Conservation (phyloP, 2,797 vertebrate species). For the Zenarchopterus dispar region DNA sequence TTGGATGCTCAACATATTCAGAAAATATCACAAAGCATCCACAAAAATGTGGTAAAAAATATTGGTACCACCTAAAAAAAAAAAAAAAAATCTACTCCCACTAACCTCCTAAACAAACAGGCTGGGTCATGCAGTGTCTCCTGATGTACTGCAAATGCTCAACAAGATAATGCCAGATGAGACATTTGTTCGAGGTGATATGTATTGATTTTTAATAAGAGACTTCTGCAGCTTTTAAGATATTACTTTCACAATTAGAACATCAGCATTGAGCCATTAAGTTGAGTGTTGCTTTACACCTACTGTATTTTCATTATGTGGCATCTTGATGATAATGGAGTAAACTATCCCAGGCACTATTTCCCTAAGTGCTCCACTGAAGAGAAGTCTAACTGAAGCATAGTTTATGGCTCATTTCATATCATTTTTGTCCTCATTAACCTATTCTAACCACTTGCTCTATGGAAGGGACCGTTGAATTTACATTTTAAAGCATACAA, state of each 20-base stretch:
- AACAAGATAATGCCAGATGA: conserved; percentile 53
- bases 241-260: conserved; percentile 79
- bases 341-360: conserved; percentile 36
- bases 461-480: background rate
- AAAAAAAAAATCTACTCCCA: background rate
- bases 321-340: conserved; percentile 57
- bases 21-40: background rate
- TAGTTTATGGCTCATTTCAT: conserved; percentile 26
- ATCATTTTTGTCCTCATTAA: conserved; percentile 12
- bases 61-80: background rate
- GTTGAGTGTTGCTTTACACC: conserved; percentile 67
- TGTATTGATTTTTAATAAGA: conserved; percentile 75
- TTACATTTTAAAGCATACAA: conserved; percentile 3
- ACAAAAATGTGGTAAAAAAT: background rate
- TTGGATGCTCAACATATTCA: background rate
- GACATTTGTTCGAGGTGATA: conserved; percentile 65
- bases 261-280: conserved; percentile 64
- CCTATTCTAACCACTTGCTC: background rate
- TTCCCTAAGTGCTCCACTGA: conserved; percentile 19
- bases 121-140: conserved; percentile 2
- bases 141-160: conserved; percentile 33
- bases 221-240: conserved; percentile 78
- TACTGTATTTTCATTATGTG: conserved; percentile 62
- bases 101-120: background rate
- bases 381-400: conserved; percentile 11